Percentiles rank a stretch among this genome's conserved stretches.
Evolutionary conservation across 2,113 vertebrate genomes (phyloP).

Genomic region (Orientallactaga bullata): DNA sequence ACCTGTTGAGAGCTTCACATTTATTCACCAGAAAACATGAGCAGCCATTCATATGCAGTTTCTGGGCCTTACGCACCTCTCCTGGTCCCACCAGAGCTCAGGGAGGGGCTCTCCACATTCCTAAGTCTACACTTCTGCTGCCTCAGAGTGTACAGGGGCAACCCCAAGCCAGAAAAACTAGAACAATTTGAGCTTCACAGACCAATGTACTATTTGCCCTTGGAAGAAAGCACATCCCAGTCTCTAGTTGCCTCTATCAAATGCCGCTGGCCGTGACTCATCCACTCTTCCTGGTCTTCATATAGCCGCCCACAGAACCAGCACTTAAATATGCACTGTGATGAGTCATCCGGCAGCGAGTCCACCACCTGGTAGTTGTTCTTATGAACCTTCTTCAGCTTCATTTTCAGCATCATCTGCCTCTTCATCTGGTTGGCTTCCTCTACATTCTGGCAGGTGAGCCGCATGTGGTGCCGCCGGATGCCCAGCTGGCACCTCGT

Average conservation of each 20-base stretch:
- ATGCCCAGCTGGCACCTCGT: slow-evolving; percentile 86
- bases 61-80: not conserved
- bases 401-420: slow-evolving; percentile 95
- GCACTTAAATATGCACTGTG: slow-evolving; percentile 86
- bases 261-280: slow-evolving; percentile 90
- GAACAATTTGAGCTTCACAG: not conserved
- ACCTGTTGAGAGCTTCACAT: not conserved
- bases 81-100: not conserved
- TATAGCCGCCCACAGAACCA: slow-evolving; percentile 90
- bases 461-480: slow-evolving; percentile 82
- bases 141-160: not conserved
- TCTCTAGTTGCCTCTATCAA: slow-evolving; percentile 89
- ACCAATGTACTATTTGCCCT: slow-evolving; percentile 64
- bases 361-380: slow-evolving; percentile 93
- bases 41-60: not conserved
- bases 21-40: not conserved
- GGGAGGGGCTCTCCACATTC: not conserved
- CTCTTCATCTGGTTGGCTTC: slow-evolving; percentile 83
- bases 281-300: slow-evolving; percentile 90
- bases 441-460: slow-evolving; percentile 84
- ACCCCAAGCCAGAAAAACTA: slow-evolving; percentile 63
- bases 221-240: slow-evolving; percentile 88
- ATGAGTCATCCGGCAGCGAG: slow-evolving; percentile 80
- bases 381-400: slow-evolving; percentile 93
- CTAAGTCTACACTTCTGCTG: not conserved